Conservation (phyloP, 2,797 vertebrate genomes). For the Phrynocephalus vlangalii region DNA sequence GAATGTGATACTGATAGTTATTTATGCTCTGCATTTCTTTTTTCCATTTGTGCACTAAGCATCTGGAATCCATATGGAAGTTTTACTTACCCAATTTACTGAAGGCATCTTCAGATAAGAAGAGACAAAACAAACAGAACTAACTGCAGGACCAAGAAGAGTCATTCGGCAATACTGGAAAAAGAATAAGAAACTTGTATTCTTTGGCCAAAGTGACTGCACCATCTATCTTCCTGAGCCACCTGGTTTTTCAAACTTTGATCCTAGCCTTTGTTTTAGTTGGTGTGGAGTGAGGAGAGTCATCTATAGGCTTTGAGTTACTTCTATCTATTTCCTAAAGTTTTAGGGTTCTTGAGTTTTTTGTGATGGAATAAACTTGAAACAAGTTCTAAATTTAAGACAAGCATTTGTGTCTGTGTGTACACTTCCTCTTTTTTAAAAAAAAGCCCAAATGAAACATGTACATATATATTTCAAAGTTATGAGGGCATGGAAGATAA, state of each 20-base stretch:
- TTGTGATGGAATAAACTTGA: neutral
- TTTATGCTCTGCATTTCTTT: constrained; percentile 60
- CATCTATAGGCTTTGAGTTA: neutral
- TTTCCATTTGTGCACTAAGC: constrained; percentile 60
- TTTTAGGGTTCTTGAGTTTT: neutral
- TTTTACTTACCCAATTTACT: constrained; percentile 48
- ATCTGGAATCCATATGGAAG: constrained; percentile 69
- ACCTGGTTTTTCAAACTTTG: constrained; percentile 23
- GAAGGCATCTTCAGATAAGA: constrained; percentile 66
- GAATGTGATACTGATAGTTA: constrained; percentile 48
- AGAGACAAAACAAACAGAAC: constrained; percentile 29
- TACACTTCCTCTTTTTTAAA: too few species aligned
- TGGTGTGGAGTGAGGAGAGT: neutral
- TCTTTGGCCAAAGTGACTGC: neutral
- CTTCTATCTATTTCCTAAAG: neutral
- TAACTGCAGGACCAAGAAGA: constrained; percentile 3
- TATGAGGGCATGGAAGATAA: neutral
- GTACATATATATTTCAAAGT: neutral
- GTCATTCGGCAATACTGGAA: constrained; percentile 17
- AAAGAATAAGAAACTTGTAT: constrained; percentile 19
- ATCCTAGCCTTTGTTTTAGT: neutral
- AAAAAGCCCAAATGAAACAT: neutral
- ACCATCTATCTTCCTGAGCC: constrained; percentile 15
- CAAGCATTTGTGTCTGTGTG: neutral
- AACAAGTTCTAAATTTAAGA: neutral